Evolutionary conservation across 2,888 invertebrate species (phyloP), one percentile per base, ranked within the genome.

Genomic region (Tubiluchus corallicola): DNA sequence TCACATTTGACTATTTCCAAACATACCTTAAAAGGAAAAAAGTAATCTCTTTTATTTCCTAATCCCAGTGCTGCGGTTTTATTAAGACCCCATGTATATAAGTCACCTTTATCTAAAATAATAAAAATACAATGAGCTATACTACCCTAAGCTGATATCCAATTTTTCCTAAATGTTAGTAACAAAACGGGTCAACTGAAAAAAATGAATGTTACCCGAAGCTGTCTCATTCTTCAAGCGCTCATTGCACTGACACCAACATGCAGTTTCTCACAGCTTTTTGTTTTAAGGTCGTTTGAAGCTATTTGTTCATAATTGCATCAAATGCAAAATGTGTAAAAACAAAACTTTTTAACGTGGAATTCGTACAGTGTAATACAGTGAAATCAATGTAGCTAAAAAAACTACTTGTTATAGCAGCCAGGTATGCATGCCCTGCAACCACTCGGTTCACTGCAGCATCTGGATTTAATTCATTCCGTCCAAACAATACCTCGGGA

Each of bases 51-150:
- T 1, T 63, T 61, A 57, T 77, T 71, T 0, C 85, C 85, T 29
- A 92, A 62, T 0, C 94, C 94, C 0, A 96, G 68, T 55, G 81
- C 81, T 0, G 82, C 81, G 51, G 73, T 73, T 53, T 76, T 74
- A 62, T 94, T 92, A 55, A 78, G 71, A 0, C 94, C 94, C 94
- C 94, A 96, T 64, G 75, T 79, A 56, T 77, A 94, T 4, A 94
- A 64, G 63, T 88, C 82, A 1, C 87, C 85, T 17, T 67, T 68
- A 51, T 77, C 64, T 63, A 52, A 15, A 54, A 51, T 18, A 21
- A 38, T 13, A 17, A 37, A 38, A 13, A 13, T 17, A 21, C 17
- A 45, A 16, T 4, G 5, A 19, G n/a, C 9, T 3, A 21, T 19
- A 18, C 17, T 20, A 15, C 15, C 9, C 17, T 16, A 38, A 13